A percentile compares a stretch with the other conserved stretches of the same genome.
These are phyloP conservation scores for Aspiorhynchus laticeps DNA, from an alignment of 2,113 vertebrate genomes.

Conservation along the genomic window DNA sequence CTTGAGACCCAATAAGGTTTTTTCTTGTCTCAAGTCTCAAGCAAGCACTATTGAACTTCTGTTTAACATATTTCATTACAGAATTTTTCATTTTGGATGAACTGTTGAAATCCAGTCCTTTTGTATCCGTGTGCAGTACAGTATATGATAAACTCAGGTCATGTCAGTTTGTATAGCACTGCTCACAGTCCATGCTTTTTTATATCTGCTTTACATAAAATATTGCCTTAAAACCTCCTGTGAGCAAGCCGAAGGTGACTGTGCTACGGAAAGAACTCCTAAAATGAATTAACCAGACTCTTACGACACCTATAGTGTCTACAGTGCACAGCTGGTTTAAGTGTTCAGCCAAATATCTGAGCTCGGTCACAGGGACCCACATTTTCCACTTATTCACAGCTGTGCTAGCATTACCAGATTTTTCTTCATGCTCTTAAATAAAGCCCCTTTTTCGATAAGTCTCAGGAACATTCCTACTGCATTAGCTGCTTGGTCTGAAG, in stretches of 20 bases:
- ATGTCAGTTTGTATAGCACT: neutral
- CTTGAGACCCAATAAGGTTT: neutral
- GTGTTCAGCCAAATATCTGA: constrained; percentile 1
- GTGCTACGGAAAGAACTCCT: neutral
- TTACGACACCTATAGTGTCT: constrained; percentile 8
- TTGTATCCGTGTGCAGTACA: neutral
- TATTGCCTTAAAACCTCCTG: neutral
- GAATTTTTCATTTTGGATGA: neutral
- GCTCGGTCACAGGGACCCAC: neutral
- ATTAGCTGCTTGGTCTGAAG: neutral
- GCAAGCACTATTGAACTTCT: neutral
- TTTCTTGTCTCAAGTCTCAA: neutral
- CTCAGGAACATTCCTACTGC: constrained; percentile 38
- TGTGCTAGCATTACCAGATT: neutral
- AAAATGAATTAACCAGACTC: neutral
- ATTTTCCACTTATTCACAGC: neutral
- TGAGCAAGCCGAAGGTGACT: neutral
- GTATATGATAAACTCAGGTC: neutral
- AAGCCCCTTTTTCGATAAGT: neutral
- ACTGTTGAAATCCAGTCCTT: neutral
- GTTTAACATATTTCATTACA: neutral
- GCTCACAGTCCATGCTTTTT: neutral
- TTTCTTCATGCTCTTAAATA: neutral
- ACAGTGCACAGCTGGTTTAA: constrained; percentile 4
- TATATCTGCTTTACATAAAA: neutral